Conservation (phyloP, 2,797 vertebrate species). For the Anas acuta region DNA sequence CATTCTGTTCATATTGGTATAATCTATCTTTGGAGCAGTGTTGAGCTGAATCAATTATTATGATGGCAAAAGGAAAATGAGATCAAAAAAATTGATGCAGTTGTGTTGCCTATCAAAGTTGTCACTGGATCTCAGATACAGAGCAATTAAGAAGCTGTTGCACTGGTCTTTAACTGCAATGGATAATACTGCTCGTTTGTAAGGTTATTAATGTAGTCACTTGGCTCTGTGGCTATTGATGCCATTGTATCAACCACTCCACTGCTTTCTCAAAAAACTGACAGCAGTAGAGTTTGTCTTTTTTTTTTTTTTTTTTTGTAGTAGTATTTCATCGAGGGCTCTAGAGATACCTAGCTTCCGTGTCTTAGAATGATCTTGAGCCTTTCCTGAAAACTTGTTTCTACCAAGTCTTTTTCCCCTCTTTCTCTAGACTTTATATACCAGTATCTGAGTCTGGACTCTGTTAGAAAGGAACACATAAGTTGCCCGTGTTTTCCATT, state of each 20-base stretch:
- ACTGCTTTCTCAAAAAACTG: not conserved
- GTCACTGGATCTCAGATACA: not conserved
- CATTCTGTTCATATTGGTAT: not conserved
- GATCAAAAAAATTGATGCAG: not conserved
- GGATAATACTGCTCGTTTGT: not conserved
- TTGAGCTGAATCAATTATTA: not conserved
- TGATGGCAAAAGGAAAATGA: not conserved
- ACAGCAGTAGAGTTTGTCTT: not conserved
- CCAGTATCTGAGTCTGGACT: not conserved
- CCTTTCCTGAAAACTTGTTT: not conserved
- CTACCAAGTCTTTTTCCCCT: not conserved
- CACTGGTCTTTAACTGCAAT: not conserved
- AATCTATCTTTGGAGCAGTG: not conserved
- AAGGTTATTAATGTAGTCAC: not conserved
- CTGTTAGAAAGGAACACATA: not conserved
- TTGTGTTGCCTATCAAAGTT: not conserved
- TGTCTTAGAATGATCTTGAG: not conserved
- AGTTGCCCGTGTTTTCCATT: not conserved
- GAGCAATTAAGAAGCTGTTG: not conserved
- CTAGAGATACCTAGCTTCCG: not conserved
- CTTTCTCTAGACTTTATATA: not conserved
- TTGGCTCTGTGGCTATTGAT: not conserved
- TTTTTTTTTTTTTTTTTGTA: not conserved
- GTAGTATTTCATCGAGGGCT: not conserved
- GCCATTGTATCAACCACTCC: not conserved